phyloP scores from a whole-genome alignment of 1,140 invertebrate genomes.

The Parapsyche elsis region DNA sequence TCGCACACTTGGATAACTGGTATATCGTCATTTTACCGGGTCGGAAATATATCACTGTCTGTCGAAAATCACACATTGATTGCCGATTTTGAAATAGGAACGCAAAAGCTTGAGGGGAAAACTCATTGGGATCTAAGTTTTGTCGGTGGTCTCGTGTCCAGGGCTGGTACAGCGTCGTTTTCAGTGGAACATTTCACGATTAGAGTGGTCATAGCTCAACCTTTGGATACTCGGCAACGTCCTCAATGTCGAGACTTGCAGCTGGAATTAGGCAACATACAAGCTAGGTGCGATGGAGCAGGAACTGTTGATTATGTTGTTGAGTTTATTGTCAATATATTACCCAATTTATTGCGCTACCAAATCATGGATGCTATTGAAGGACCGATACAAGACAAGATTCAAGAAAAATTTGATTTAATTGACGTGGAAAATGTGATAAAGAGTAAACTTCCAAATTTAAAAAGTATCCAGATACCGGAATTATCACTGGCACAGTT shows the following conservation, averaged over 20 bases:
- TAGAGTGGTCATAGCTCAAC: slow-evolving; percentile 75
- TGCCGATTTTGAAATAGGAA: slow-evolving; percentile 78
- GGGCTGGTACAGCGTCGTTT: slow-evolving; percentile 78
- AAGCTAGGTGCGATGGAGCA: slow-evolving; percentile 79
- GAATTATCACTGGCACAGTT: neutral
- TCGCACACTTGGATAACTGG: slow-evolving; percentile 81
- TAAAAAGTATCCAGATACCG: neutral
- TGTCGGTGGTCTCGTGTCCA: slow-evolving; percentile 73
- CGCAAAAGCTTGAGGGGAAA: slow-evolving; percentile 78
- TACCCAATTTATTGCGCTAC: slow-evolving; percentile 84
- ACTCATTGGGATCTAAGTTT: slow-evolving; percentile 82
- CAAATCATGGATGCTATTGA: slow-evolving; percentile 87
- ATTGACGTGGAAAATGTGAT: slow-evolving; percentile 79
- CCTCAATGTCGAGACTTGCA: slow-evolving; percentile 78
- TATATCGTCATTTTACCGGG: slow-evolving; percentile 81
- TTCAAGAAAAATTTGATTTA: slow-evolving; percentile 74
- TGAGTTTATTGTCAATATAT: slow-evolving; percentile 80
- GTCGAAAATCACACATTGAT: slow-evolving; percentile 78
- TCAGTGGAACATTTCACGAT: slow-evolving; percentile 79
- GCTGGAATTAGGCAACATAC: slow-evolving; percentile 85
- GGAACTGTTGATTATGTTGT: slow-evolving; percentile 84
- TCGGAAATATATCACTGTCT: slow-evolving; percentile 79
- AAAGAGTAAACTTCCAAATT: slow-evolving; percentile 65
- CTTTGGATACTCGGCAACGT: slow-evolving; percentile 78
- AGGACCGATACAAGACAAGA: slow-evolving; percentile 75